Evolutionary conservation across 2,113 vertebrate genomes (phyloP).

Genomic region (Trematocara variabile): DNA sequence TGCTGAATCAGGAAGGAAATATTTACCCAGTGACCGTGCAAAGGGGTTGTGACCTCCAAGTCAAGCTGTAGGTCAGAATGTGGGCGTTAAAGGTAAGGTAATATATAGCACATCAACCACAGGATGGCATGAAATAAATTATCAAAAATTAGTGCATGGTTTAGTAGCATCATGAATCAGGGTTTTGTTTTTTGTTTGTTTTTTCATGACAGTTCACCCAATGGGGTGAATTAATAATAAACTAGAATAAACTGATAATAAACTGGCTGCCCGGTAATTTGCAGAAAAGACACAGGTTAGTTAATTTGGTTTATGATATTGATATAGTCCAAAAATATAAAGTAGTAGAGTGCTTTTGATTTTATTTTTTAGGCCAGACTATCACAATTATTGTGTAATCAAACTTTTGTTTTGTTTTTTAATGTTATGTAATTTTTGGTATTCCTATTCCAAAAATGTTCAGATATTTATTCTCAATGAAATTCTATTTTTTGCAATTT

Average conservation of each 20-base stretch:
- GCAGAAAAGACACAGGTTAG: not conserved
- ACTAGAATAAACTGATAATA: too few species aligned
- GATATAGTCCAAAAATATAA: not conserved
- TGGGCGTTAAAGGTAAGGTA: conserved; percentile 25
- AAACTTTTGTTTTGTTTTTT: not conserved
- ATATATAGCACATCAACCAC: conserved; percentile 14
- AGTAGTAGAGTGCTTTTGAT: not conserved
- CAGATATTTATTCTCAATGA: not conserved
- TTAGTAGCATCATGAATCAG: not conserved
- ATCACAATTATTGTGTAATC: not conserved
- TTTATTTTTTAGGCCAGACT: not conserved
- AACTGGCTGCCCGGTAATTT: not conserved
- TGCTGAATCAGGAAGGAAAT: conserved; percentile 52
- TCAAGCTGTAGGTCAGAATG: conserved; percentile 44
- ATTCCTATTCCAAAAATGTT: not conserved
- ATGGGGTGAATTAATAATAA: not conserved
- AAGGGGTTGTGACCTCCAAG: conserved; percentile 39
- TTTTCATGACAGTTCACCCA: not conserved
- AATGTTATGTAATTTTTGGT: not conserved
- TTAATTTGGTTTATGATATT: not conserved
- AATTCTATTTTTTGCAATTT: not conserved
- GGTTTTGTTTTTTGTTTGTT: not conserved
- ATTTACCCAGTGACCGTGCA: conserved; percentile 53
- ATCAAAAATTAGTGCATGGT: not conserved
- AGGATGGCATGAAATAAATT: not conserved